phyloP scores from a whole-genome alignment of 2,888 invertebrate genomes.

The Cylindroiulus punctatus region DNA sequence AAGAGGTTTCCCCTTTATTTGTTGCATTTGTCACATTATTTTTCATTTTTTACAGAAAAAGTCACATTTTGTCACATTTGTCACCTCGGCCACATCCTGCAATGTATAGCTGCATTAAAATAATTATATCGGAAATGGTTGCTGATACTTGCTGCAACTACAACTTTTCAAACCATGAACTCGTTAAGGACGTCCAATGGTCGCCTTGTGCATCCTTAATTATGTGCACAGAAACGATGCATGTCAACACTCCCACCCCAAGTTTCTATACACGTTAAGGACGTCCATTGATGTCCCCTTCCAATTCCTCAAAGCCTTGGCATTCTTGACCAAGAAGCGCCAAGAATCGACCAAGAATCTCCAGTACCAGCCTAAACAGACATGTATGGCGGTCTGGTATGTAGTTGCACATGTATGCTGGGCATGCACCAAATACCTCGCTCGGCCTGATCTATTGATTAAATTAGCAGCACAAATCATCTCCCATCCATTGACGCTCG shows the following conservation, averaged over 20 bases:
- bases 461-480: constrained; percentile 36
- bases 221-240: not conserved
- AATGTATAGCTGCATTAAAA: too few relatives aligned
- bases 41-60: too few relatives aligned
- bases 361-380: not conserved
- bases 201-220: not conserved
- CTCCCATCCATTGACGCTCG: not conserved
- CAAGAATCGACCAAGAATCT: not conserved
- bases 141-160: too few relatives aligned
- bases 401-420: not conserved
- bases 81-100: too few relatives aligned
- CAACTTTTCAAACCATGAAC: too few relatives aligned
- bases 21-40: too few relatives aligned
- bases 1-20: too few relatives aligned
- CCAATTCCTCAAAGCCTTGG: not conserved
- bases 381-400: not conserved
- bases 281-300: not conserved
- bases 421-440: not conserved
- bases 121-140: too few relatives aligned
- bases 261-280: not conserved
- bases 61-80: too few relatives aligned
- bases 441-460: not conserved
- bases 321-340: not conserved
- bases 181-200: too few relatives aligned
- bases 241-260: not conserved